phyloP scores from a whole-genome alignment of 1,140 invertebrate species.

The Olivierus martensii region DNA sequence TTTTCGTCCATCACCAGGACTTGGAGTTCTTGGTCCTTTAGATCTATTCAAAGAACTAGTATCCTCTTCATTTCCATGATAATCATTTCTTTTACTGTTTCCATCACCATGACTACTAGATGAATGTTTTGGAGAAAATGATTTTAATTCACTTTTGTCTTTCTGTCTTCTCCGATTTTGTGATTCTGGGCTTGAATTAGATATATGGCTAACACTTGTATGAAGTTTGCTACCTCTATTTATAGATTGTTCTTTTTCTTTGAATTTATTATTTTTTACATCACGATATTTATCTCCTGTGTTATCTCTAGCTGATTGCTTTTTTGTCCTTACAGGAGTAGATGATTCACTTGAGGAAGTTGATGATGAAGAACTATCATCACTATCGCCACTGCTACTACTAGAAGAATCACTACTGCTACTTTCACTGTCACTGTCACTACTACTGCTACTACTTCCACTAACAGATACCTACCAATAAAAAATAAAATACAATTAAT shows the following conservation, averaged over 20 bases:
- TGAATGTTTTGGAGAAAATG: neutral
- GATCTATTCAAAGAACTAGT: neutral
- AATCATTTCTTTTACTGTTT: too few species aligned
- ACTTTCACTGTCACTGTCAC: slow-evolving; percentile 15
- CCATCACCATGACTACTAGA: neutral
- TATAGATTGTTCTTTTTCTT: too few species aligned
- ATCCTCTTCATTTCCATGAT: too few species aligned
- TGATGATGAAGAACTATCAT: slow-evolving; percentile 9
- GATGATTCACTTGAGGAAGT: slow-evolving; percentile 13
- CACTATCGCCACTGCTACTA: slow-evolving; percentile 15
- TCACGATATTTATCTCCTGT: neutral
- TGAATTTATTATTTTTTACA: too few species aligned
- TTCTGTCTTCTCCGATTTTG: neutral
- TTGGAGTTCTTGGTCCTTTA: slow-evolving; percentile 16
- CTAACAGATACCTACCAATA: slow-evolving; percentile 7
- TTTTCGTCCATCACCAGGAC: slow-evolving; percentile 8
- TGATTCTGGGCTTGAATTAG: neutral
- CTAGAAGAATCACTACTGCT: slow-evolving; percentile 11
- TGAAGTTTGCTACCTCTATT: too few species aligned
- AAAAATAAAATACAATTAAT: neutral
- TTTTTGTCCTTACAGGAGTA: neutral
- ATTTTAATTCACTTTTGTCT: neutral
- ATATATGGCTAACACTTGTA: neutral
- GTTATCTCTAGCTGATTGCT: neutral
- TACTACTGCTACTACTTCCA: slow-evolving; percentile 15